phyloP scores from a whole-genome alignment of 1,140 invertebrate species.

The Drosophila ogumai region DNA sequence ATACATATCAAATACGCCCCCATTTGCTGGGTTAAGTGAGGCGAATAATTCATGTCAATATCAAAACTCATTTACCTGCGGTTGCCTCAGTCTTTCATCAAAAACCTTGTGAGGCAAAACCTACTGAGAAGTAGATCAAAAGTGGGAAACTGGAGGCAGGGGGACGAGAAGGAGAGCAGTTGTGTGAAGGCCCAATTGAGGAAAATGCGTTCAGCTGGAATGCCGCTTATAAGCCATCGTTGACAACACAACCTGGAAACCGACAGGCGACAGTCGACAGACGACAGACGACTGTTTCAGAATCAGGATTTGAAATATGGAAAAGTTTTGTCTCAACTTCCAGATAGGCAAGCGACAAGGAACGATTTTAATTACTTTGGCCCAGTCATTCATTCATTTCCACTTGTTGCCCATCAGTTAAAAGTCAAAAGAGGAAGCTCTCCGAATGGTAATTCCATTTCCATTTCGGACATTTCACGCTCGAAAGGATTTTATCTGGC shows the following conservation, averaged over 20 bases:
- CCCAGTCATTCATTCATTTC: conserved; percentile 56
- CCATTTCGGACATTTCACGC: conserved; percentile 70
- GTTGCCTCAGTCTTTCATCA: conserved; percentile 57
- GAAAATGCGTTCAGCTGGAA: conserved; percentile 59
- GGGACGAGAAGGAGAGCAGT: not conserved
- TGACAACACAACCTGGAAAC: conserved; percentile 46
- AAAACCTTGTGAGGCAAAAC: conserved; percentile 54
- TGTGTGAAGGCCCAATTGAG: conserved; percentile 16
- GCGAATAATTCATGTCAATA: conserved; percentile 79
- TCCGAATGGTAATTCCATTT: conserved; percentile 62
- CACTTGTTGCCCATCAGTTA: conserved; percentile 78
- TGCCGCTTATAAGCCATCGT: conserved; percentile 62
- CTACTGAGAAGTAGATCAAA: conserved; percentile 55
- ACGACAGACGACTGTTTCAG: conserved; percentile 23
- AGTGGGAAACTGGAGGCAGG: not conserved
- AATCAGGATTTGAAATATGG: conserved; percentile 57
- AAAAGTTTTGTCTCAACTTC: conserved; percentile 40
- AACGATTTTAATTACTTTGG: conserved; percentile 71
- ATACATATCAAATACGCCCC: conserved; percentile 54
- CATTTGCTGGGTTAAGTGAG: conserved; percentile 64
- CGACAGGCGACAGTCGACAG: conserved; percentile 1
- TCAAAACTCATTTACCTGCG: conserved; percentile 80
- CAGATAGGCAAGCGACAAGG: conserved; percentile 18
- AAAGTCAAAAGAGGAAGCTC: conserved; percentile 47
- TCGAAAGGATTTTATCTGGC: conserved; percentile 52